These are phyloP conservation scores for Cryptotis parvus DNA, from an alignment of 2,113 vertebrate genomes.

Conservation along the genomic window DNA sequence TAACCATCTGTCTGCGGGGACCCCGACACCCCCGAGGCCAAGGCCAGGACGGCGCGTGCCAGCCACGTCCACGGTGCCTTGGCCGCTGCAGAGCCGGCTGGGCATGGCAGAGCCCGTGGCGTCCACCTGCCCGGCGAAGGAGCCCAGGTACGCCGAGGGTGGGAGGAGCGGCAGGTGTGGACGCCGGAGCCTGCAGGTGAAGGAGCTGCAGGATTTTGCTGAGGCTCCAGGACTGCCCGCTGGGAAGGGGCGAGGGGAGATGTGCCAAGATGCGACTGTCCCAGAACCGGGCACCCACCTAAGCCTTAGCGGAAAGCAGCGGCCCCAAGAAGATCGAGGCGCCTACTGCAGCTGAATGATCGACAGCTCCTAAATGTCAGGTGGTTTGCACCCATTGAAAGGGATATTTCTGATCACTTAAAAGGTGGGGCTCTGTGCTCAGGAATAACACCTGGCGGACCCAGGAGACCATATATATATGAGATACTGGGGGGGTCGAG, in stretches of 20 bases:
- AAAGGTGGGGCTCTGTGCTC: too few relatives aligned
- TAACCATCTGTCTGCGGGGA: not conserved
- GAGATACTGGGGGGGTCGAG: too few relatives aligned
- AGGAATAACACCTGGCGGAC: too few relatives aligned
- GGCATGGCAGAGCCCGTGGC: too few relatives aligned
- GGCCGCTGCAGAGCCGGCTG: too few relatives aligned
- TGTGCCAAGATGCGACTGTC: not conserved
- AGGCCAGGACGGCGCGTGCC: not conserved
- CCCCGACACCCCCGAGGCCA: not conserved
- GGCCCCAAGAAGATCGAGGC: not conserved
- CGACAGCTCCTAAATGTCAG: not conserved
- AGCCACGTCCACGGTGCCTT: too few relatives aligned
- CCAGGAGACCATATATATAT: too few relatives aligned
- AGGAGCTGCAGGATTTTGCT: too few relatives aligned
- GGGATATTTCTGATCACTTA: too few relatives aligned
- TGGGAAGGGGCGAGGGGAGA: accelerated
- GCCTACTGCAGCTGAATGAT: not conserved
- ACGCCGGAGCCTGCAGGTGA: not conserved
- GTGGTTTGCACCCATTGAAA: too few relatives aligned
- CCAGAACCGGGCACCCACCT: not conserved
- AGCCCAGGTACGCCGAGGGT: not conserved
- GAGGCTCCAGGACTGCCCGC: not conserved
- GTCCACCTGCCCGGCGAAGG: not conserved
- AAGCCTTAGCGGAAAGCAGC: not conserved
- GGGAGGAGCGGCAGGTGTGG: not conserved